A percentile compares a stretch with the other conserved stretches of the same genome.
phyloP scores from a whole-genome alignment of 1,140 invertebrate genomes.

The Nixonia krombeini region DNA sequence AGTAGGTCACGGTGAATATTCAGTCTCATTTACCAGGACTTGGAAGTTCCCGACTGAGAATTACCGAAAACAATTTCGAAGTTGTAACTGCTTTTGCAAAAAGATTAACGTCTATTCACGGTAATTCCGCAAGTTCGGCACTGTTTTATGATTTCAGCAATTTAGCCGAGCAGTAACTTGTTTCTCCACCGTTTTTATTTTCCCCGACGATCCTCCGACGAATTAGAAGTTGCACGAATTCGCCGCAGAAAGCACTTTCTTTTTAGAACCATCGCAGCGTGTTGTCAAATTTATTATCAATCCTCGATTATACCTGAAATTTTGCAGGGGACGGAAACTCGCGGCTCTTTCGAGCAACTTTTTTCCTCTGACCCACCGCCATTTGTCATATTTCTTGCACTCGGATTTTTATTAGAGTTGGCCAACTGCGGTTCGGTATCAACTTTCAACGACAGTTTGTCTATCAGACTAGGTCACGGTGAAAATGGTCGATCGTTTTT shows the following conservation, averaged over 20 bases:
- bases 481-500: conserved; percentile 18
- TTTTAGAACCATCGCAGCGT: background rate
- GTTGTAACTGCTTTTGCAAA: conserved; percentile 22
- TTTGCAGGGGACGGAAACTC: background rate
- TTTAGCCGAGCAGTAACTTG: background rate
- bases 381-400: background rate
- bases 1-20: conserved; percentile 36
- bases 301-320: background rate
- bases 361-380: conserved; percentile 10
- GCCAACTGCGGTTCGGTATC: conserved; percentile 21
- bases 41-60: conserved; percentile 26
- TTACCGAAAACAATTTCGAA: conserved; percentile 8
- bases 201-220: background rate
- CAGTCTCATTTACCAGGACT: conserved; percentile 11
- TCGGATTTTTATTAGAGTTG: conserved; percentile 24
- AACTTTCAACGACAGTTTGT: conserved; percentile 27
- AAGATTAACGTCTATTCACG: conserved; percentile 1
- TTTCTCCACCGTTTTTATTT: background rate
- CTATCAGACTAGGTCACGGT: conserved; percentile 26
- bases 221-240: background rate
- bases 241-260: background rate
- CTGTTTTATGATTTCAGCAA: conserved; percentile 14
- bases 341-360: conserved; percentile 16
- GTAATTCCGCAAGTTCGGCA: conserved; percentile 15
- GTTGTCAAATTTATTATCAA: background rate